Conservation (phyloP, 2,113 vertebrate species). For the Alligator mississippiensis region DNA sequence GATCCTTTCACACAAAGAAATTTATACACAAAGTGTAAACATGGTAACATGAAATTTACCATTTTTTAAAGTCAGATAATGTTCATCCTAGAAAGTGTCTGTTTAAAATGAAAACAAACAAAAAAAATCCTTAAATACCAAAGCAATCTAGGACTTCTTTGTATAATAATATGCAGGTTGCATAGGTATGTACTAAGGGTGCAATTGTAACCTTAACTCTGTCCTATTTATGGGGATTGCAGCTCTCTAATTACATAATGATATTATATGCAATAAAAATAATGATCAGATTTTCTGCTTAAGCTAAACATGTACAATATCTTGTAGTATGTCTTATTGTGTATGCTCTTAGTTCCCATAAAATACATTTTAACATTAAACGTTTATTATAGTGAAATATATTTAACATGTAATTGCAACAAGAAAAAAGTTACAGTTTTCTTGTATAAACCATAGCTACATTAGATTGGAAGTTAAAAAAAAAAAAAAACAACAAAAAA, state of each 20-base stretch:
- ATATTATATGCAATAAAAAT: background rate
- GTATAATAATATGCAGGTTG: background rate
- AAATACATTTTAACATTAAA: background rate
- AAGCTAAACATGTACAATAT: background rate
- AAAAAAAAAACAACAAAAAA: background rate
- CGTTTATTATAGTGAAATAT: background rate
- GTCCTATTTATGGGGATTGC: background rate
- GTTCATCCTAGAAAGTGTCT: background rate
- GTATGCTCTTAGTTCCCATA: background rate
- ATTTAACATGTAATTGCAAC: background rate
- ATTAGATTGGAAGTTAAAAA: background rate
- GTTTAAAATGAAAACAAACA: background rate
- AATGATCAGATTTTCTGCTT: background rate
- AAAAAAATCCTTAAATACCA: background rate
- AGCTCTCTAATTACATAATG: background rate
- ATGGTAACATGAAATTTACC: background rate
- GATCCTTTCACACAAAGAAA: background rate
- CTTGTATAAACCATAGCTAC: background rate
- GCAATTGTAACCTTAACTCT: background rate
- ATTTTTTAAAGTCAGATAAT: background rate
- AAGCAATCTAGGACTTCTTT: background rate
- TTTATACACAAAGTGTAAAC: background rate
- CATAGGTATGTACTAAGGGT: background rate
- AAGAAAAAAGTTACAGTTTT: background rate
- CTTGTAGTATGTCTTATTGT: background rate